phyloP scores from a whole-genome alignment of 2,888 invertebrate species.

The Dynastes tityus region DNA sequence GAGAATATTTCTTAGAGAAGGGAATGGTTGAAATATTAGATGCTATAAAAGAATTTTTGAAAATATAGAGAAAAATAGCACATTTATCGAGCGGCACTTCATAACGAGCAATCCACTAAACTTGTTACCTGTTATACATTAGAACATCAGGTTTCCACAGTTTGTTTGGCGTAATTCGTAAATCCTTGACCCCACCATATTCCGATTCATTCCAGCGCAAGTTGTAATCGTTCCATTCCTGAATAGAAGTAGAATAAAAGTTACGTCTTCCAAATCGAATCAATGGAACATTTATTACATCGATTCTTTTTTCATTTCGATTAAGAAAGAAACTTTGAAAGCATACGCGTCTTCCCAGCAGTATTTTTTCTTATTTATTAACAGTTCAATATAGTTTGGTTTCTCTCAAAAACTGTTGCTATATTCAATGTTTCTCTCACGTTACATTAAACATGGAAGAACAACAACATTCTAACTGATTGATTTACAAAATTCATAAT shows the following conservation, averaged over 20 bases:
- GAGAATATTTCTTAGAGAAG: no score
- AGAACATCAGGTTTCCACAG: constrained; percentile 99
- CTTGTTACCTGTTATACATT: constrained; percentile 97
- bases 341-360: no score
- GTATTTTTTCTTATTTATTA: no score
- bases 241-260: constrained; percentile 61
- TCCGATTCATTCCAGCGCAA: constrained; percentile 97
- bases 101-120: constrained; percentile 61
- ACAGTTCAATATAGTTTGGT: no score
- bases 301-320: neutral
- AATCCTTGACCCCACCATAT: constrained; percentile 94
- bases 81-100: constrained; percentile 40
- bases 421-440: neutral
- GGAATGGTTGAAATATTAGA: no score
- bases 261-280: constrained; percentile 16
- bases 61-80: neutral
- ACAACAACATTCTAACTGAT: constrained; percentile 1
- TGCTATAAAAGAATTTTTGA: no score
- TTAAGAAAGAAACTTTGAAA: neutral
- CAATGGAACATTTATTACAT: constrained; percentile 4
- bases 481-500: neutral
- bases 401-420: neutral
- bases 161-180: constrained; percentile 94
- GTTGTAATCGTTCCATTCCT: constrained; percentile 99
- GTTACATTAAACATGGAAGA: neutral